Evolutionary conservation across 2,888 invertebrate species (phyloP).

Genomic region (Philaethria dido): DNA sequence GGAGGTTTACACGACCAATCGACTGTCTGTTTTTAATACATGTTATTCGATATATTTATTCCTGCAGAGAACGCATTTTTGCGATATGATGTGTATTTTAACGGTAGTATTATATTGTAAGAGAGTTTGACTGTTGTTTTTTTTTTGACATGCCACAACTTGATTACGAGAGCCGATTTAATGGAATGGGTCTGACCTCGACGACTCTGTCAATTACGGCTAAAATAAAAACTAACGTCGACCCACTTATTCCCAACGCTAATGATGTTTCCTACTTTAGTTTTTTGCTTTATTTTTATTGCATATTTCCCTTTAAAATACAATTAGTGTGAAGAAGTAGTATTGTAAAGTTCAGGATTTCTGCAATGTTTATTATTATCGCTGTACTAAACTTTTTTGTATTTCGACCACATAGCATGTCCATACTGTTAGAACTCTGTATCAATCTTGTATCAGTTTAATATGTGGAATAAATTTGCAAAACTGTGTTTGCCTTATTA

Average conservation of each 20-base stretch:
- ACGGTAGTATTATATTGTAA: constrained; percentile 84
- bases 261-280: constrained; percentile 84
- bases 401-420: constrained; percentile 79
- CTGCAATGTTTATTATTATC: constrained; percentile 79
- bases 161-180: constrained; percentile 75
- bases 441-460: constrained; percentile 83
- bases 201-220: constrained; percentile 75
- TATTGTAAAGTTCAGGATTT: constrained; percentile 81
- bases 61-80: constrained; percentile 91
- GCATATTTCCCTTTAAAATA: constrained; percentile 79
- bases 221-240: constrained; percentile 79
- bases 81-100: constrained; percentile 87
- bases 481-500: constrained; percentile 85
- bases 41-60: constrained; percentile 90
- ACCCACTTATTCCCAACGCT: too few species aligned
- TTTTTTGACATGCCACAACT: constrained; percentile 84
- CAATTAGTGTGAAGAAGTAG: constrained; percentile 82
- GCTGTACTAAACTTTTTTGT: constrained; percentile 79
- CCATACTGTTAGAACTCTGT: constrained; percentile 81
- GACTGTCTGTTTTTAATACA: constrained; percentile 84
- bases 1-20: constrained; percentile 67
- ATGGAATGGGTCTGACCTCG: constrained; percentile 73
- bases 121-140: constrained; percentile 84
- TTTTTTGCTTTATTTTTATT: constrained; percentile 83
- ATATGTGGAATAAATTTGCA: constrained; percentile 84